A percentile compares a stretch with the other conserved stretches of the same genome.
These are phyloP conservation scores for Lepidurus arcticus DNA, from an alignment of 1,140 invertebrate species.

Conservation along the genomic window DNA sequence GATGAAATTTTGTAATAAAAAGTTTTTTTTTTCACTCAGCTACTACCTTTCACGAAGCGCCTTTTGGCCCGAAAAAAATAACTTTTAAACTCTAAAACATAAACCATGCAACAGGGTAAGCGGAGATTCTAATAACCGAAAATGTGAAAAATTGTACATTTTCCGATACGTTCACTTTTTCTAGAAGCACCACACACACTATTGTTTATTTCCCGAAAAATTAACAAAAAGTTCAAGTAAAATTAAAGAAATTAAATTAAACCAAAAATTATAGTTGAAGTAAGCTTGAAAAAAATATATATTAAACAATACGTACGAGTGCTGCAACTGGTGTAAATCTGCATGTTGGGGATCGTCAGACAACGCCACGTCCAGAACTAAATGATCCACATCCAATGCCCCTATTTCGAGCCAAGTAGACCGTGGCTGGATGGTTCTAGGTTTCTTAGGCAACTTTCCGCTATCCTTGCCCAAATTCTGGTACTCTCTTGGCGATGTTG, in stretches of 20 bases:
- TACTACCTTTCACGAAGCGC: background rate
- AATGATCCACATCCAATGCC: constrained; percentile 77
- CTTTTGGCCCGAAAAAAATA: too few species aligned
- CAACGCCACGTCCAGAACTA: constrained; percentile 87
- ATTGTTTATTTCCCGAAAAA: too few species aligned
- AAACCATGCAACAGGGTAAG: too few species aligned
- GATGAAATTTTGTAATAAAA: too few species aligned
- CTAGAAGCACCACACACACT: too few species aligned
- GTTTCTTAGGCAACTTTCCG: background rate
- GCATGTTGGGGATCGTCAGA: constrained; percentile 40
- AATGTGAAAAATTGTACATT: too few species aligned
- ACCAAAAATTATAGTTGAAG: background rate
- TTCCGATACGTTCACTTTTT: too few species aligned
- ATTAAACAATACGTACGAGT: constrained; percentile 51
- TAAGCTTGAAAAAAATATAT: background rate
- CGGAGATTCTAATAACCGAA: too few species aligned
- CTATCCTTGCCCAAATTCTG: background rate
- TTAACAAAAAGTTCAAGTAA: too few species aligned
- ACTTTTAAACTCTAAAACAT: too few species aligned
- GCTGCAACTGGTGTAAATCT: background rate
- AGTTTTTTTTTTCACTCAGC: background rate
- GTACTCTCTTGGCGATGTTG: background rate
- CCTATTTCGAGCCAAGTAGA: constrained; percentile 83
- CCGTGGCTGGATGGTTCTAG: background rate
- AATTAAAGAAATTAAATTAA: too few species aligned